Base-by-base conservation (phyloP, 2,888 invertebrate genomes). In the Agrenia bidenticulata region DNA sequence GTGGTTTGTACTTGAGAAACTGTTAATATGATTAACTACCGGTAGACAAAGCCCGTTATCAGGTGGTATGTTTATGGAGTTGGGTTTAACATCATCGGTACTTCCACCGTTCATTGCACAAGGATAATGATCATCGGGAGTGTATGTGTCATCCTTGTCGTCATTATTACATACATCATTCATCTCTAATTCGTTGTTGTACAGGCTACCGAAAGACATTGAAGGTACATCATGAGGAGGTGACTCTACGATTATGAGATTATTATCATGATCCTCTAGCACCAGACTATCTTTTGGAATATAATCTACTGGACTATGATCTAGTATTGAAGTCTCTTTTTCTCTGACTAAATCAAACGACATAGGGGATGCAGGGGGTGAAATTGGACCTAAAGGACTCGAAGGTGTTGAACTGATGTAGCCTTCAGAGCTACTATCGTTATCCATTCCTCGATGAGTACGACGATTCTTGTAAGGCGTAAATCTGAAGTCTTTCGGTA, bases 401-500 rank as follows among this genome's bases (percentile, higher is more conserved):
- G 67, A 63, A 32, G 72, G 64, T 26, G 64, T 39, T 1, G 69
- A 64, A 54, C 67, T 66, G 19, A 63, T 63, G 19, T 67, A 62
- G 27, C 63, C 63, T n/a, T 54, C 54, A 1, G 64, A 61, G 53
- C 51, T 39, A 37, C 56, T 56, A 32, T 67, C 66, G 21, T 66
- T 64, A 23, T 64, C 67, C 23, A 41, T 41, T 13, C 39, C 23
- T 41, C 57, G 41, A 57, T 39, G 57, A 1, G 51, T 64, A 2
- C 67, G 53, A 32, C 67, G 57, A 21, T 54, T 62, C 23, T 67
- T 70, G 54, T 70, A 71, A 19, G 73, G 73, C 5, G 67, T 69
- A 61, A 80, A 78, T 2, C 79, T 76, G 59, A 81, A 79, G 70
- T 89, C 89, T 77, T 82, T 84, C 64, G 87, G 91, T 77, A 90